phyloP scores from a whole-genome alignment of 2,888 invertebrate species.

The Nebria brevicollis region DNA sequence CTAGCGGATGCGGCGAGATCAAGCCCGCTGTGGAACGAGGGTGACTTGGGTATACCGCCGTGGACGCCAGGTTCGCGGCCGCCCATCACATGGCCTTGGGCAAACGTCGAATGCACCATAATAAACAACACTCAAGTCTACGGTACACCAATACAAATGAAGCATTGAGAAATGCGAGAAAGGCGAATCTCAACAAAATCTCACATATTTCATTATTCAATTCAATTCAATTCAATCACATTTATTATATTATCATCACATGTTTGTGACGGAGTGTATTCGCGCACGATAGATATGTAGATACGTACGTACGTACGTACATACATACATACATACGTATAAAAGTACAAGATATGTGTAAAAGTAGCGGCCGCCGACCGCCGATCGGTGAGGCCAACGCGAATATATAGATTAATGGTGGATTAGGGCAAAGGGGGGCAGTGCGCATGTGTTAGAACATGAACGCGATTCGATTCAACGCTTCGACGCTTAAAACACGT shows the following conservation, averaged over 20 bases:
- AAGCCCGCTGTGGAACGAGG: slow-evolving; percentile 87
- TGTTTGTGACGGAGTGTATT: neutral
- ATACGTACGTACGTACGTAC: too few relatives aligned
- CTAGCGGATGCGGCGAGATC: slow-evolving; percentile 78
- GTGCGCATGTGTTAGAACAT: slow-evolving; percentile 15
- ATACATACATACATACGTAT: neutral
- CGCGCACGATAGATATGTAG: neutral
- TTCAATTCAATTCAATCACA: too few relatives aligned
- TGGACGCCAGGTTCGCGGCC: slow-evolving; percentile 54
- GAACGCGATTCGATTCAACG: neutral
- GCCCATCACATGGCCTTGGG: slow-evolving; percentile 61
- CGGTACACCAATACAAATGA: neutral
- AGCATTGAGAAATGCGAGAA: slow-evolving; percentile 2
- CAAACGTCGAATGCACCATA: slow-evolving; percentile 63
- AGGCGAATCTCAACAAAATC: neutral
- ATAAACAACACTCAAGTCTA: slow-evolving; percentile 53
- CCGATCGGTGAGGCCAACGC: neutral
- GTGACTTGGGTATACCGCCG: slow-evolving; percentile 82
- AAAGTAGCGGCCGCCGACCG: neutral
- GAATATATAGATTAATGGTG: slow-evolving; percentile 44
- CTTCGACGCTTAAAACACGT: neutral
- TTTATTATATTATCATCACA: too few relatives aligned
- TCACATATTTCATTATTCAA: neutral
- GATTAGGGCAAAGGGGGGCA: slow-evolving; percentile 32
- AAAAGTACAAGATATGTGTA: slow-evolving; percentile 2